Evolutionary conservation across 1,140 invertebrate species (phyloP).

Genomic region (Drosophila nigrodunni): DNA sequence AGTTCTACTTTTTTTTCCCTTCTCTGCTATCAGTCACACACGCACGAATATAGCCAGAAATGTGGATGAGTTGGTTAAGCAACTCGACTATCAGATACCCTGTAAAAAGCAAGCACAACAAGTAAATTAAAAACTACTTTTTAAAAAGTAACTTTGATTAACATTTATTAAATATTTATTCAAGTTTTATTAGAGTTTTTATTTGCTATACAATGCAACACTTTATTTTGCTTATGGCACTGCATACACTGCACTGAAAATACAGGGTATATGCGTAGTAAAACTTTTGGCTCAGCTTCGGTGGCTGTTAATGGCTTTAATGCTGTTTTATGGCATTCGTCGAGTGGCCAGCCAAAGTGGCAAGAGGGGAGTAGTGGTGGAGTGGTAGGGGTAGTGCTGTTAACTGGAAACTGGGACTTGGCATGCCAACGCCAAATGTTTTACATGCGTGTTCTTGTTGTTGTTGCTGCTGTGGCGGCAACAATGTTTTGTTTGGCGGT

Average conservation of each 20-base stretch:
- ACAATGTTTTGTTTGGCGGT: conserved; percentile 69
- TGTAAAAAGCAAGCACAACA: background rate
- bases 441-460: conserved; percentile 65
- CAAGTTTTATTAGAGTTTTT: too few relatives aligned
- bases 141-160: too few relatives aligned
- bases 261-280: conserved; percentile 14
- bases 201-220: too few relatives aligned
- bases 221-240: too few relatives aligned
- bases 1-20: conserved; percentile 7
- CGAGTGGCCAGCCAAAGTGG: conserved; percentile 43
- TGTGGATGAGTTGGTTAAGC: background rate
- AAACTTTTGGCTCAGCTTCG: conserved; percentile 42
- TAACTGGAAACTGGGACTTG: conserved; percentile 55
- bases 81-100: conserved; percentile 2
- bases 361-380: background rate
- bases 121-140: too few relatives aligned
- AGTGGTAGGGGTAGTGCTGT: conserved; percentile 13
- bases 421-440: conserved; percentile 79
- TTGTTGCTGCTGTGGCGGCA: conserved; percentile 48
- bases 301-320: conserved; percentile 78
- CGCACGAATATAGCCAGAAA: conserved; percentile 22
- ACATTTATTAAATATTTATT: too few relatives aligned
- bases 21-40: conserved; percentile 46
- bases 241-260: background rate
- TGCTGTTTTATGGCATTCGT: conserved; percentile 79